A percentile compares a stretch with the other conserved stretches of the same genome.
Conservation (phyloP, 2,888 invertebrate species). For the Mythimna loreyi region DNA sequence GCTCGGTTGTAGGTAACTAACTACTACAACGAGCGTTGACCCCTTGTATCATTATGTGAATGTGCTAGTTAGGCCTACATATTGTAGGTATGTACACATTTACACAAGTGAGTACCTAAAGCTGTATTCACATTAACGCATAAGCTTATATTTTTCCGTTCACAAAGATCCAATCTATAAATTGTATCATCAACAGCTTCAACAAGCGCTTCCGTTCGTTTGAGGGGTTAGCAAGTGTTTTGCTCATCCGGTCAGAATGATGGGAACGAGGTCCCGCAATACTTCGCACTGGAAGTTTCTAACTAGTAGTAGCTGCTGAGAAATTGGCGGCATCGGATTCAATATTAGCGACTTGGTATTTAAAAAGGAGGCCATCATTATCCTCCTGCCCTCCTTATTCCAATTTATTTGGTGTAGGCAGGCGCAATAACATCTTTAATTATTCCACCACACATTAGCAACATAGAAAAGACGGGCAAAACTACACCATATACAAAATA, state of each 20-base stretch:
- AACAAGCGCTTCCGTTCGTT: constrained; percentile 39
- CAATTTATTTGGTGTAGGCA: neutral
- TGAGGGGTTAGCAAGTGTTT: constrained; percentile 23
- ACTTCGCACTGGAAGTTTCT: constrained; percentile 11
- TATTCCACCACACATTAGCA: too few relatives aligned
- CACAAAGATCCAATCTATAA: constrained; percentile 6
- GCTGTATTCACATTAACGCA: neutral
- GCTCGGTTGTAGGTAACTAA: constrained; percentile 28
- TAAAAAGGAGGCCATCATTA: neutral
- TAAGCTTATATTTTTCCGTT: neutral
- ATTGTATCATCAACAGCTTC: constrained; percentile 23
- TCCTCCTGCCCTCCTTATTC: neutral
- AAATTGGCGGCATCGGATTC: neutral
- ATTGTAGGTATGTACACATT: constrained; percentile 20
- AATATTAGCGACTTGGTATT: neutral
- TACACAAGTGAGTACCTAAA: constrained; percentile 8
- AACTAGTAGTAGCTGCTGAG: neutral
- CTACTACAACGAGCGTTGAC: constrained; percentile 48
- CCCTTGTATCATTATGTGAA: constrained; percentile 39
- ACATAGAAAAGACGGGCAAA: neutral
- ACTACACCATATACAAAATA: neutral
- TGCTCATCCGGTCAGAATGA: constrained; percentile 32
- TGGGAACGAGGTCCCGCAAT: constrained; percentile 41
- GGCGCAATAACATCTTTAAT: too few relatives aligned
- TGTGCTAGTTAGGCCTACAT: constrained; percentile 27